phyloP scores from a whole-genome alignment of 2,797 vertebrate species.

The Syngnathus rostellatus region DNA sequence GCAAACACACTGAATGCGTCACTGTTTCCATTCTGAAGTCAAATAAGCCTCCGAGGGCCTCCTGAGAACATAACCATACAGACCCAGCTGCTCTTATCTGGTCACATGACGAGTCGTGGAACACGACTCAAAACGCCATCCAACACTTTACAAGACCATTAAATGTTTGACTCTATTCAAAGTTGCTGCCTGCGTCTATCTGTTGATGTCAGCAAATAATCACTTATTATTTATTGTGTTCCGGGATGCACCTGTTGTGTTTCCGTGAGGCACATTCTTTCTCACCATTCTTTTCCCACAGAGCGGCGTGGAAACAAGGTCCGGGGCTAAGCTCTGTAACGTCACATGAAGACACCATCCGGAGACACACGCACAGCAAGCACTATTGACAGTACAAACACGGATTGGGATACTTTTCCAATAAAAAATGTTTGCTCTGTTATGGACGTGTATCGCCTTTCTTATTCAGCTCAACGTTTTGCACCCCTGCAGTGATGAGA shows the following conservation, averaged over 20 bases:
- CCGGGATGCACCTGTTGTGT: neutral
- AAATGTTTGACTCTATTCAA: neutral
- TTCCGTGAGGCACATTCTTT: conserved; percentile 10
- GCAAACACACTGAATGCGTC: conserved; percentile 19
- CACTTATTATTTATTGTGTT: neutral
- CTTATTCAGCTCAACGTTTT: neutral
- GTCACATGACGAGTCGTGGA: conserved; percentile 17
- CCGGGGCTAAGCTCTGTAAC: conserved; percentile 22
- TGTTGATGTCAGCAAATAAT: neutral
- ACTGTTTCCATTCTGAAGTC: conserved; percentile 53
- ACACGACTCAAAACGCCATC: neutral
- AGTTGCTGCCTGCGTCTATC: too few relatives aligned
- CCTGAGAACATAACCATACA: conserved; percentile 20
- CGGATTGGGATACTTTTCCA: conserved; percentile 3
- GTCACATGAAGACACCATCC: conserved; percentile 3
- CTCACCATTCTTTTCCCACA: conserved; percentile 34
- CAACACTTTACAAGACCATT: neutral
- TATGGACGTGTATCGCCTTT: neutral
- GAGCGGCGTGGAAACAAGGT: conserved; percentile 3
- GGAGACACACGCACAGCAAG: neutral
- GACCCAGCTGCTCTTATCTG: neutral
- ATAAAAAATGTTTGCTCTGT: neutral
- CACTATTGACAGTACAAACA: conserved; percentile 20
- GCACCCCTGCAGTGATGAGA: neutral
- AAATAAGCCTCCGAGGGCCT: conserved; percentile 26